A percentile compares a stretch with the other conserved stretches of the same genome.
phyloP scores from a whole-genome alignment of 2,113 vertebrate genomes.

The Neodontobutis hainanensis region DNA sequence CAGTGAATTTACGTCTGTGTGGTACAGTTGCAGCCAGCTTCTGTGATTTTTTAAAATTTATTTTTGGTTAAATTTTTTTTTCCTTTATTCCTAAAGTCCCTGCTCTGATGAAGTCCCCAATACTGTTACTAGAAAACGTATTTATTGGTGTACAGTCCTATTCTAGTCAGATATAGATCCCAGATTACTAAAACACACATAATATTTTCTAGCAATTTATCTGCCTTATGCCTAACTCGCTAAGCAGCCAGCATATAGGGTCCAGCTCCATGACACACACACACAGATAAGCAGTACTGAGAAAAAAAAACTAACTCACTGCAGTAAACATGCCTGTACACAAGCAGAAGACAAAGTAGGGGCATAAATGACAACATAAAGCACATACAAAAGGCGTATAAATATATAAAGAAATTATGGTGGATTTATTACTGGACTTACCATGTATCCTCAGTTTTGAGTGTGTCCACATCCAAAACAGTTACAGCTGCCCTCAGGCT shows the following conservation, averaged over 20 bases:
- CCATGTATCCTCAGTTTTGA: slow-evolving; percentile 6
- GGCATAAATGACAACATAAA: not conserved
- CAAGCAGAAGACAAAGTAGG: not conserved
- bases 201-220: too few species aligned
- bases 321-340: not conserved
- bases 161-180: not conserved
- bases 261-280: too few species aligned
- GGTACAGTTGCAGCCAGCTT: not conserved
- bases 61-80: too few species aligned
- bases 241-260: too few species aligned
- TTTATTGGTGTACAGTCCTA: not conserved
- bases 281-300: too few species aligned
- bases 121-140: not conserved
- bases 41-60: too few species aligned
- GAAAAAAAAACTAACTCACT: too few species aligned
- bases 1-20: too few species aligned
- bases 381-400: not conserved
- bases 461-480: slow-evolving; percentile 10
- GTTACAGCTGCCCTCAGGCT: slow-evolving; percentile 15
- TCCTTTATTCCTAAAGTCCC: not conserved
- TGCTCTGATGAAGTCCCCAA: not conserved
- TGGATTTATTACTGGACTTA: slow-evolving; percentile 12
- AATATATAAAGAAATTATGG: not conserved
- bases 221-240: too few species aligned
- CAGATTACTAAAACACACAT: not conserved